Evolutionary conservation across 2,113 vertebrate genomes (phyloP).

Genomic region (Mus musculus): GRCm39 chr11:23331001-23331500

Average conservation of each 20-base stretch:
- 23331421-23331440: constrained; percentile 19
- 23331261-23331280: constrained; percentile 97
- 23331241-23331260: constrained; percentile 99
- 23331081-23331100: not conserved
- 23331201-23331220: constrained; percentile 58
- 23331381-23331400: constrained; percentile 69
- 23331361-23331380: constrained; percentile 99
- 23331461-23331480: not conserved
- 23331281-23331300: constrained; percentile 98
- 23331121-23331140: not conserved
- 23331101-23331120: not conserved
- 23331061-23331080: not conserved
- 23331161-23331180: not conserved
- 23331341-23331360: constrained; percentile 99
- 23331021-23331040: not conserved
- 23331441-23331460: not conserved
- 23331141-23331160: not conserved
- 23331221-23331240: constrained; percentile 98
- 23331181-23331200: not conserved
- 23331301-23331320: constrained; percentile 99
- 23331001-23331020: not conserved
- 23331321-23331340: constrained; percentile 99
- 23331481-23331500: not conserved
- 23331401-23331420: not conserved
- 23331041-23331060: not conserved